Conservation (phyloP, 2,113 vertebrate genomes). For the Pristiophorus japonicus region DNA sequence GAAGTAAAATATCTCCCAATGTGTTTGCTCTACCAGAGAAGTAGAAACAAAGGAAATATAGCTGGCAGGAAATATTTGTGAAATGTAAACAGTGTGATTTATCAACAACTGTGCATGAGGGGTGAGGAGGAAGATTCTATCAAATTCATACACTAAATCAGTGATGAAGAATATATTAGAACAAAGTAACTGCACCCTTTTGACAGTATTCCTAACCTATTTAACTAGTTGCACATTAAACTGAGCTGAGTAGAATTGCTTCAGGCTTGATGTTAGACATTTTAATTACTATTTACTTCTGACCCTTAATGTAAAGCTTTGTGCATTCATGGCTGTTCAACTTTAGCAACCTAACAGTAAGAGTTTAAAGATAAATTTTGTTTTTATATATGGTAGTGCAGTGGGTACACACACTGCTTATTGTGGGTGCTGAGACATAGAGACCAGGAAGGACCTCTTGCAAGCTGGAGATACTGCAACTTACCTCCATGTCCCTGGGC, state of each 20-base stretch:
- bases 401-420: not conserved
- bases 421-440: not conserved
- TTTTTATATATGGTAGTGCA: not conserved
- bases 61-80: not conserved
- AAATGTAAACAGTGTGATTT: not conserved
- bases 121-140: not conserved
- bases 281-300: too few species aligned
- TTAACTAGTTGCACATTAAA: not conserved
- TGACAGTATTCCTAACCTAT: not conserved
- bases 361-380: not conserved
- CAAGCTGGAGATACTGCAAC: not conserved
- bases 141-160: not conserved
- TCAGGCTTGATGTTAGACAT: too few species aligned
- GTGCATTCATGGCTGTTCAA: too few species aligned
- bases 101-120: not conserved
- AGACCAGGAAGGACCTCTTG: not conserved
- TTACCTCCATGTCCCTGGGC: not conserved
- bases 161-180: not conserved
- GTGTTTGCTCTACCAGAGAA: not conserved
- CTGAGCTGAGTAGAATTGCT: not conserved
- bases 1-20: not conserved
- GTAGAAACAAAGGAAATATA: not conserved
- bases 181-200: not conserved
- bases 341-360: not conserved
- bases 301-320: not conserved